Conservation (phyloP, 2,888 invertebrate genomes). For the Anoplius nigerrimus region DNA sequence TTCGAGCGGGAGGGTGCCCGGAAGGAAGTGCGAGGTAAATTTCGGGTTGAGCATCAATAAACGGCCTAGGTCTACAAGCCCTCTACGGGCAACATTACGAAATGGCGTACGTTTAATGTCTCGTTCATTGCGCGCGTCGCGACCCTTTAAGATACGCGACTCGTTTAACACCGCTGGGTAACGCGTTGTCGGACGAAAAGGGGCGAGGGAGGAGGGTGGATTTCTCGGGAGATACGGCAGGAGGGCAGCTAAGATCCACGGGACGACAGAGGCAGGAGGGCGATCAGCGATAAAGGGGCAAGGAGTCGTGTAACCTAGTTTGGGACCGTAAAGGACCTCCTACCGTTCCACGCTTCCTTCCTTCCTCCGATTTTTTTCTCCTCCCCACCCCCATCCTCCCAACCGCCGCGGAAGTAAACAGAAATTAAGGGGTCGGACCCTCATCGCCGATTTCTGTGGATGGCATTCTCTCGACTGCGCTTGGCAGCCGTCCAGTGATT, state of each 20-base stretch:
- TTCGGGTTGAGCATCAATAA: too few relatives aligned
- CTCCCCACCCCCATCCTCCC: slow-evolving; percentile 2
- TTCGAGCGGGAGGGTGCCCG: too few relatives aligned
- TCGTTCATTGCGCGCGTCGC: too few relatives aligned
- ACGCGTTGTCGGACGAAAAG: not conserved
- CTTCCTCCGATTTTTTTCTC: not conserved
- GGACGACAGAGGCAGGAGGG: not conserved
- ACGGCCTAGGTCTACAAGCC: too few relatives aligned
- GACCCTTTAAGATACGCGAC: too few relatives aligned
- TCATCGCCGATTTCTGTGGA: slow-evolving; percentile 44
- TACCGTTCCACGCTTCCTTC: too few relatives aligned
- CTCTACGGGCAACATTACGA: too few relatives aligned
- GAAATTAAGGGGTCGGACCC: slow-evolving; percentile 43
- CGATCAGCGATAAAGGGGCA: slow-evolving; percentile 1
- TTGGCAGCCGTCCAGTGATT: slow-evolving; percentile 48
- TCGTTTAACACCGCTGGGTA: not conserved
- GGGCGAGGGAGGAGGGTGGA: not conserved
- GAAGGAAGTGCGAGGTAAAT: too few relatives aligned
- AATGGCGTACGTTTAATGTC: too few relatives aligned
- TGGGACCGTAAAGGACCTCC: not conserved
- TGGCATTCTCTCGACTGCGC: slow-evolving; percentile 38
- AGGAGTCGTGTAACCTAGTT: not conserved
- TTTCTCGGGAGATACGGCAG: too few relatives aligned
- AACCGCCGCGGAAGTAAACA: slow-evolving; percentile 36
- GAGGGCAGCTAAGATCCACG: too few relatives aligned